Base-by-base conservation (phyloP, 2,888 invertebrate genomes). In the Adela reaumurella region DNA sequence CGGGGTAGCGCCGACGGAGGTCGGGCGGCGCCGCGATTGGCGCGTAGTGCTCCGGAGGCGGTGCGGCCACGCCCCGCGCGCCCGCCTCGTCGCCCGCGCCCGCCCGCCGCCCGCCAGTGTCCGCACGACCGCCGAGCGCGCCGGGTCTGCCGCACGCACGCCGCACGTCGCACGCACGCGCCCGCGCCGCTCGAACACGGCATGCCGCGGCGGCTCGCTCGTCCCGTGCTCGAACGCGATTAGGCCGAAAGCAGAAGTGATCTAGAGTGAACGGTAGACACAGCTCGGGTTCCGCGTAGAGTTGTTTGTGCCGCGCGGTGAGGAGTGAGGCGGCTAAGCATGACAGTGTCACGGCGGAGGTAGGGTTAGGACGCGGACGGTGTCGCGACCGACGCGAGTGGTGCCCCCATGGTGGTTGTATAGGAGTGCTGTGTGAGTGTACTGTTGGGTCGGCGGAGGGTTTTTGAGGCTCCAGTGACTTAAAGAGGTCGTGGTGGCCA, bases 111-210 rank as follows among this genome's bases (percentile, higher is more conserved):
- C 68, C 73, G 76, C 68, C 79, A 79, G 78, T 77, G 74, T 74
- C 74, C 73, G 73, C 67, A 74, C 72, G 74, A 76, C 76, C 67
- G 76, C 74, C 78, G 78, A 77, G 78, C 78, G 76, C 74, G 70
- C 67, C 80, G 81, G 82, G 79, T 78, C 71, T 70, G 73, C 74
- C 73, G 74, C 80, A 68, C 74, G 69, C 77, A 74, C 73, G 74
- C 72, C 69, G 66, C 71, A 70, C 74, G 81, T 81, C 82, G 79
- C 78, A 67, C 59, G 59, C 59, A 57, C 59, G 63, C 29, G 42
- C 62, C 28, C 16, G 59, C 71, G 69, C 67, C 69, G 71, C 70
- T 19, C 35, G 28, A 47, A 8, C 35, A 5, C 35, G 14, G 35
- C 14, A 35, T 35, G 35, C 35, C 35, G 29, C 28, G 18, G 16